Base-by-base conservation (phyloP, 1,140 invertebrate species). In the Leptonema lineaticorne region DNA sequence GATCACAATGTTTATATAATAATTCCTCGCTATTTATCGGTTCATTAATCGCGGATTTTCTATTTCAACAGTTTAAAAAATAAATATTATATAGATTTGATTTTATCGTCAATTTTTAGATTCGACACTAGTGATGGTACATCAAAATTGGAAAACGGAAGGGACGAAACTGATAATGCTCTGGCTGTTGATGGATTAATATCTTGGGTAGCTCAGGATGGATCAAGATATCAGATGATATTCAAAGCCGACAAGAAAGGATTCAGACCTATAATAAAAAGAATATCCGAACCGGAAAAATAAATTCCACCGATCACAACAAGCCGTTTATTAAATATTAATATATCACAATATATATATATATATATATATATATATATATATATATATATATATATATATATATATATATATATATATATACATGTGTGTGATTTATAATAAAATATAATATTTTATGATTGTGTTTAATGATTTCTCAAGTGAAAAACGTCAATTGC, bases 191-290 rank as follows among this genome's bases (percentile, higher is more conserved):
- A 80, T 2, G 88, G 88, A 14, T 83, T 84, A 45, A 87, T 85
- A 74, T 79, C 82, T 11, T 89, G 84, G 77, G 80, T 86, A 9
- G 87, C 84, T 11, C 85, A 88, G 14, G 89, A 92, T 71, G 90
- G 91, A 46, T 85, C 89, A 71, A 85, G 86, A 46, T 89, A 92
- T 74, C 85, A 84, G 33, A 86, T 93, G 50, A 87, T 85, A 58
- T 93, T 90, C 81, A 84, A 88, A 27, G 90, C 91, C 22, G 91
- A 92, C 73, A 89, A 92, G 75, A 89, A 89, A 73, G 90, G 90
- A 24, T 92, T 89, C 85, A 88, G 89, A 74, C 88, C 89, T 33
- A 82, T 81, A 62, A 82, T 81, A 18, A 80, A 79, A 74, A 78
- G 81, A 63, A 69, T 73, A 37, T 66, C 57, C 0, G 66, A 58